phyloP scores from a whole-genome alignment of 2,113 vertebrate species.

The Cyphomyrus discorhynchus region DNA sequence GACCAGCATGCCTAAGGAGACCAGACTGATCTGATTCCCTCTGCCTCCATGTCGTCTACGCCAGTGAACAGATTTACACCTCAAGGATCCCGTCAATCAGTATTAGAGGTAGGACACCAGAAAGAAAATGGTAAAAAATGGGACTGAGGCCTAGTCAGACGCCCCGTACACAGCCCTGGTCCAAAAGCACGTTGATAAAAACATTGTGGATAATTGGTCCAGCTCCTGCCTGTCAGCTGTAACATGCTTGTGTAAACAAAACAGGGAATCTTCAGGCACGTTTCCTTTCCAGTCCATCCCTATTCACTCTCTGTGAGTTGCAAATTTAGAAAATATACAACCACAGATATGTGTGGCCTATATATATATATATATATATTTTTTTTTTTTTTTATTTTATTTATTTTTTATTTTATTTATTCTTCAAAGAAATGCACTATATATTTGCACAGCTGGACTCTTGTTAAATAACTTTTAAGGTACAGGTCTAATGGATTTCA shows the following conservation, averaged over 20 bases:
- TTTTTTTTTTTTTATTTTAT: too few species aligned
- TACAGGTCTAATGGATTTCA: neutral
- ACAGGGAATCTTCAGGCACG: neutral
- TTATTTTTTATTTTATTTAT: neutral
- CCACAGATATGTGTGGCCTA: neutral
- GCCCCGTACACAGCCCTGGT: neutral
- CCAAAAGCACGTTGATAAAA: neutral
- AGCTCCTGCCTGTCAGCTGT: neutral
- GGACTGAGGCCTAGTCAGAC: neutral
- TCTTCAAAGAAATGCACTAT: neutral
- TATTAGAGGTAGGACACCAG: slow-evolving; percentile 36
- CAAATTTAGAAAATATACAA: neutral
- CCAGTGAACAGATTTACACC: slow-evolving; percentile 49
- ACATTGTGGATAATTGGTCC: neutral
- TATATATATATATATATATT: neutral
- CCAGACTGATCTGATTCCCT: slow-evolving; percentile 27
- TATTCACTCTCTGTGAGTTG: neutral
- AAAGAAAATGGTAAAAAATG: neutral
- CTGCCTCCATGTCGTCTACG: slow-evolving; percentile 21
- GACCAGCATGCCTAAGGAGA: slow-evolving; percentile 47
- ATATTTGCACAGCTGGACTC: neutral
- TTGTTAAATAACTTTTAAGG: neutral
- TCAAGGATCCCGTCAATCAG: slow-evolving; percentile 44
- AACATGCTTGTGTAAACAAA: neutral
- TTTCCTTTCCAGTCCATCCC: neutral